Base-by-base conservation (phyloP, 2,113 vertebrate species). In the Actenoides hombroni region DNA sequence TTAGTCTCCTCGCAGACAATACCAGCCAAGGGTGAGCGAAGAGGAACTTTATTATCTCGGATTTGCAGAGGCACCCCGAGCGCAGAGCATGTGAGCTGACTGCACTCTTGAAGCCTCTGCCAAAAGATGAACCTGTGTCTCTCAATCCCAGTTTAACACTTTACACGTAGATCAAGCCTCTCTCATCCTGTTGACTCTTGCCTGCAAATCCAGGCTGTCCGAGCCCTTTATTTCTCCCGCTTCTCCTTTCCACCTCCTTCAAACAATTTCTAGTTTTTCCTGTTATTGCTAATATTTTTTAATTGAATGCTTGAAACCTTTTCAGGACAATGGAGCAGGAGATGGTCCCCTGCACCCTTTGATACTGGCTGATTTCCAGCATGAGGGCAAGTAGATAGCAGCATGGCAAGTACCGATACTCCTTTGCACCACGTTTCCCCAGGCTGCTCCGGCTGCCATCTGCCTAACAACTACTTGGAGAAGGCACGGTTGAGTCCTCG, bases 401-500 rank as follows among this genome's bases (percentile, higher is more conserved):
- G 21, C 51, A 21, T 1, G 19, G 60, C 44, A 46, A 40, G 31
- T 35, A 39, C 39, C 3, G 0, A 44, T 13, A 64, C 21, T 54
- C 35, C 49, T 74, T 46, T 40, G 35, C 18, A 31, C 25, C 25
- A 16, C 16, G 9, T n/a, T 44, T 57, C 20, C 69, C 49, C 77
- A 56, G 63, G 51, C 56, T 79, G 54, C 35, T 81, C n/a, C 20
- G 25, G 9, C 31, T 60, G 18, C 28, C 42, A 5, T 29, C 16
- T 28, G 24, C 4, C 1, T 9, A 64, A 31, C 20, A 23, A 16
- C 37, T 28, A 21, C 64, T n/a, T 42, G 44, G 60, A 60, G 35
- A 77, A 44, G 0, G 23, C 63, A 53, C 0, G 0, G 29, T 33
- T 49, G 63, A 74, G 33, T 33, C 76, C 40, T 2, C 0, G 0